phyloP scores from a whole-genome alignment of 1,140 invertebrate species.

The Papilio polytes region DNA sequence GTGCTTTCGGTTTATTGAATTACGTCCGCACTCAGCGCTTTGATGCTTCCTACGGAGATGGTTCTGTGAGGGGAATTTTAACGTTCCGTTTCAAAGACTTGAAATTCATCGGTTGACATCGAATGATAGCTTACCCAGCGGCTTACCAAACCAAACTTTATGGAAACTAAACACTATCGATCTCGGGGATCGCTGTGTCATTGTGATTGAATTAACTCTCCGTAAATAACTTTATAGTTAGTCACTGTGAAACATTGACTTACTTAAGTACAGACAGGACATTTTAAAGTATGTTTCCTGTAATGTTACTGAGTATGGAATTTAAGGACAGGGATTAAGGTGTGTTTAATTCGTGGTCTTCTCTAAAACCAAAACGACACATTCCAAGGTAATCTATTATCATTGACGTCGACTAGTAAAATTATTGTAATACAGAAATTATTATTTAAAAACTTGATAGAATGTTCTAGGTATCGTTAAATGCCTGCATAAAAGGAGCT shows the following conservation, averaged over 20 bases:
- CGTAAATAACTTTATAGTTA: neutral
- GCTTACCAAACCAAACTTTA: neutral
- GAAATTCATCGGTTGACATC: slow-evolving; percentile 10
- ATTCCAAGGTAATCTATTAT: neutral
- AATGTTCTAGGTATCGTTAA: neutral
- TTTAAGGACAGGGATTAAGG: neutral
- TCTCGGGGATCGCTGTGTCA: neutral
- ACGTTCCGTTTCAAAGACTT: slow-evolving; percentile 17
- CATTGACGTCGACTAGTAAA: neutral
- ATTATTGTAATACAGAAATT: neutral
- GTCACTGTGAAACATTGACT: neutral
- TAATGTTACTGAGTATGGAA: too few relatives aligned
- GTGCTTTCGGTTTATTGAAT: slow-evolving; percentile 32
- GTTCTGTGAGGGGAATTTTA: slow-evolving; percentile 28
- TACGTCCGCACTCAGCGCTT: slow-evolving; percentile 33
- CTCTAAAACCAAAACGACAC: neutral
- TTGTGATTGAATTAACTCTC: neutral
- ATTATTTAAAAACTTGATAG: neutral
- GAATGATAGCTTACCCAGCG: neutral
- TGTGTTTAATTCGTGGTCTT: neutral
- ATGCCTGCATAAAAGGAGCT: slow-evolving; percentile 47
- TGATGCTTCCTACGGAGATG: slow-evolving; percentile 30
- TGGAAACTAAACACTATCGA: neutral
- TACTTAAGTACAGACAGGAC: neutral
- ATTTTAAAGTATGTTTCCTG: neutral